Conservation (phyloP, 2,888 invertebrate genomes). For the Pammene fasciana region DNA sequence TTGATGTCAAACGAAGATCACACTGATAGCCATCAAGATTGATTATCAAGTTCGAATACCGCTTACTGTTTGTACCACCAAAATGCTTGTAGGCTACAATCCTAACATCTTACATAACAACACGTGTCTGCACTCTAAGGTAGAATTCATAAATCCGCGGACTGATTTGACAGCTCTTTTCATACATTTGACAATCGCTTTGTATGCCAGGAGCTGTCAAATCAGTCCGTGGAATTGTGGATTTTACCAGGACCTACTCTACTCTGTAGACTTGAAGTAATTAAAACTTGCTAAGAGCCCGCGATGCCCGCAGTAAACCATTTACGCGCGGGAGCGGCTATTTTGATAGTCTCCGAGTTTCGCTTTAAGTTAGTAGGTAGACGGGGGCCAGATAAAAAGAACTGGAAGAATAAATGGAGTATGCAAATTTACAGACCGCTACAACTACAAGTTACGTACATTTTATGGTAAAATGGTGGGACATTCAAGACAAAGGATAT, state of each 20-base stretch:
- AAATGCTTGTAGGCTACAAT: not conserved
- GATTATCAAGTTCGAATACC: too few species aligned
- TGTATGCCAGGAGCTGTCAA: too few species aligned
- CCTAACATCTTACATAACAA: not conserved
- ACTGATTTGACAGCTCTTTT: too few species aligned
- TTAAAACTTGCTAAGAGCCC: constrained; percentile 62
- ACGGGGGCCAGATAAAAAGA: constrained; percentile 20
- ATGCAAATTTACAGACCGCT: not conserved
- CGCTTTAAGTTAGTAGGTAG: constrained; percentile 28
- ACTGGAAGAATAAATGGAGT: constrained; percentile 22
- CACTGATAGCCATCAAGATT: too few species aligned
- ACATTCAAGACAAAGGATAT: not conserved
- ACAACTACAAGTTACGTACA: not conserved
- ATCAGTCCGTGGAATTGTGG: too few species aligned
- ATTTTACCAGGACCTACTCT: constrained; percentile 9
- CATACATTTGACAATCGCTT: too few species aligned
- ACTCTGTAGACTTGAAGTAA: constrained; percentile 57
- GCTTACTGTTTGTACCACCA: too few species aligned
- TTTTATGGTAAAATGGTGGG: too few species aligned
- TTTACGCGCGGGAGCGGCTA: constrained; percentile 43
- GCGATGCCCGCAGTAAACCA: constrained; percentile 46
- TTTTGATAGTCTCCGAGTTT: constrained; percentile 41
- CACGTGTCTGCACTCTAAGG: not conserved
- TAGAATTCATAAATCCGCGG: too few species aligned
- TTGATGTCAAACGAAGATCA: too few species aligned